Conservation (phyloP, 1,140 invertebrate genomes). For the Notospermus geniculatus region DNA sequence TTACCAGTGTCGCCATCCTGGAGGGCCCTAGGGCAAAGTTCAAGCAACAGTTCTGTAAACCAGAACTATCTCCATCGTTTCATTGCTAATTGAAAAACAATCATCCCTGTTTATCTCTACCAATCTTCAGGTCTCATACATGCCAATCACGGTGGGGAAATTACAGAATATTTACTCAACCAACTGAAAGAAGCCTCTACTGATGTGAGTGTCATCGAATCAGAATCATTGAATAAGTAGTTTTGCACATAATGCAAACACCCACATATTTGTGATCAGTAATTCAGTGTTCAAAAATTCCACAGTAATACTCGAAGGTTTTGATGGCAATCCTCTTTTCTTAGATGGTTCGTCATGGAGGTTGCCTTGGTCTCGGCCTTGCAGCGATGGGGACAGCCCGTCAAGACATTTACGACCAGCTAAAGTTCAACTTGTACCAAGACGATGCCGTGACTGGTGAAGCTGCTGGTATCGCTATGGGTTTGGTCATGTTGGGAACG, state of each 20-base stretch:
- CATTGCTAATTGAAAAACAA: too few relatives aligned
- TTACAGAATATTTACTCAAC: constrained; percentile 91
- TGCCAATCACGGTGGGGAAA: constrained; percentile 96
- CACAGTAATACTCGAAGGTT: too few relatives aligned
- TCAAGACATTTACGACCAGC: constrained; percentile 87
- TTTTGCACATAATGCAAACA: too few relatives aligned
- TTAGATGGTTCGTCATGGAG: constrained; percentile 90
- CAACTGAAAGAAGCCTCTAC: constrained; percentile 89
- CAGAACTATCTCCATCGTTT: too few relatives aligned
- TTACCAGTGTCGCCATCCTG: too few relatives aligned
- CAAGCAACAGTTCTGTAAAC: too few relatives aligned
- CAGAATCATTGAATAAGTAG: too few relatives aligned
- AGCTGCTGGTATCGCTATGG: constrained; percentile 97
- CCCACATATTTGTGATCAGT: too few relatives aligned
- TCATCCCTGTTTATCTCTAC: too few relatives aligned
- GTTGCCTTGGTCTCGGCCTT: constrained; percentile 92
- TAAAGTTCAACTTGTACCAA: constrained; percentile 96
- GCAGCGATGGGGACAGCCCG: constrained; percentile 96
- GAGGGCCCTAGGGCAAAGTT: too few relatives aligned
- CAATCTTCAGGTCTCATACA: constrained; percentile 80
- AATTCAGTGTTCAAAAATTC: too few relatives aligned
- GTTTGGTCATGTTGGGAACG: constrained; percentile 96
- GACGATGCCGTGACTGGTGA: constrained; percentile 98
- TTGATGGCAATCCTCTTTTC: too few relatives aligned
- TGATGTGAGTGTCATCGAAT: constrained; percentile 34